These are phyloP conservation scores for Seira sanloemensis DNA, from an alignment of 2,888 invertebrate genomes.

Conservation along the genomic window DNA sequence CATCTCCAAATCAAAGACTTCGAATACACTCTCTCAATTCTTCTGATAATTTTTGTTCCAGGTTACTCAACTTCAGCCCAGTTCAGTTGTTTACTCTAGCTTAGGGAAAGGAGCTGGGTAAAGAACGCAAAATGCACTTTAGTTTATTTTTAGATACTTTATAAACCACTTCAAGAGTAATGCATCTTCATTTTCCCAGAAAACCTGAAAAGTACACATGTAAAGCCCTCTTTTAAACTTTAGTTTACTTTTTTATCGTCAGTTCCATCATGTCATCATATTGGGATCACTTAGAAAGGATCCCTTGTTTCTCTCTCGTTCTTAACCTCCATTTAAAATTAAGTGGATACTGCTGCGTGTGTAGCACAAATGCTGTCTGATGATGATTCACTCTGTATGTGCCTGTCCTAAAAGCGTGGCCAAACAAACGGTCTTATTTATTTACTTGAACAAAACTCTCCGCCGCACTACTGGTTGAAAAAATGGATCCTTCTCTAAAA, in stretches of 20 bases:
- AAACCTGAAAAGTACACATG: neutral
- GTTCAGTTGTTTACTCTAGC: too few species aligned
- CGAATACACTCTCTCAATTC: too few species aligned
- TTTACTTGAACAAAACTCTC: conserved; percentile 6
- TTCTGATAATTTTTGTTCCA: too few species aligned
- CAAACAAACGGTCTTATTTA: conserved; percentile 15
- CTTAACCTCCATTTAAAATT: neutral
- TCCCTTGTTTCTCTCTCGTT: conserved; percentile 9
- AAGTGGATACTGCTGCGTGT: neutral
- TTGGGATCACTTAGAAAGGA: neutral
- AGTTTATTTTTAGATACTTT: neutral
- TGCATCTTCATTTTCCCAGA: neutral
- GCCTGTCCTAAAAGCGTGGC: conserved; percentile 18
- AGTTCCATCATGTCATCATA: neutral
- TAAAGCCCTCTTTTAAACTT: neutral
- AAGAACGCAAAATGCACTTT: neutral
- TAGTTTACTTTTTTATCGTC: neutral
- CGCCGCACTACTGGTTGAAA: too few species aligned
- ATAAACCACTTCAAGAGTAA: neutral
- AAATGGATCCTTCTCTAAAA: neutral
- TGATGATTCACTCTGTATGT: neutral
- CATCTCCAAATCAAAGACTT: too few species aligned
- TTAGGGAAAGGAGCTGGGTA: too few species aligned
- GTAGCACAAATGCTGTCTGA: too few species aligned
- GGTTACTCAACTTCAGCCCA: too few species aligned